These are phyloP conservation scores for Prionace glauca DNA, from an alignment of 2,797 vertebrate genomes.

Conservation along the genomic window DNA sequence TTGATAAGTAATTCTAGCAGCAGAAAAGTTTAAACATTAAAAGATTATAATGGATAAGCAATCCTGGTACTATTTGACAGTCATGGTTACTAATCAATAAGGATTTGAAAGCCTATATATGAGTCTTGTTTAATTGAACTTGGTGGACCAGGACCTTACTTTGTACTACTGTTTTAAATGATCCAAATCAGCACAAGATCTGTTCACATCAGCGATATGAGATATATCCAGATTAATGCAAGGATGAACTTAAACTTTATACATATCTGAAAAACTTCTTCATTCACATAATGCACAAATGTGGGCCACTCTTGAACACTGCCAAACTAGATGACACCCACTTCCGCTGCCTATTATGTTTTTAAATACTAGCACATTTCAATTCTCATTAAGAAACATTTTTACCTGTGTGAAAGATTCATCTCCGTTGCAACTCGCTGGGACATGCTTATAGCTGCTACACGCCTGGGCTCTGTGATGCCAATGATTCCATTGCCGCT, in stretches of 20 bases:
- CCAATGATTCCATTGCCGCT: constrained; percentile 71
- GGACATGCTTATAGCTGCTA: constrained; percentile 91
- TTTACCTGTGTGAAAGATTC: constrained; percentile 79
- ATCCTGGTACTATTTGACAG: neutral
- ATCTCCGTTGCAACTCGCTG: constrained; percentile 88
- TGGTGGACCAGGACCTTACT: neutral
- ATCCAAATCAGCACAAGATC: neutral
- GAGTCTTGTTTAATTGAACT: neutral
- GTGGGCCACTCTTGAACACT: neutral
- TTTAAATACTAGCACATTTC: neutral
- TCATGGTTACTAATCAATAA: neutral
- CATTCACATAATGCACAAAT: neutral
- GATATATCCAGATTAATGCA: neutral
- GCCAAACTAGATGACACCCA: neutral
- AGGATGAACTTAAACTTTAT: neutral
- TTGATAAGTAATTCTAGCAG: neutral
- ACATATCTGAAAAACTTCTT: neutral
- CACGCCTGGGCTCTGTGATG: constrained; percentile 87
- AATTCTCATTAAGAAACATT: neutral
- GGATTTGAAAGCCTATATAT: neutral
- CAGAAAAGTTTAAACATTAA: neutral
- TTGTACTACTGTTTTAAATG: neutral
- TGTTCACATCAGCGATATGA: neutral
- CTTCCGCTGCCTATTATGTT: neutral
- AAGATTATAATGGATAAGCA: neutral